A percentile compares a stretch with the other conserved stretches of the same genome.
These are phyloP conservation scores for Acanthoscelides obtectus DNA, from an alignment of 2,888 invertebrate species.

Conservation along the genomic window DNA sequence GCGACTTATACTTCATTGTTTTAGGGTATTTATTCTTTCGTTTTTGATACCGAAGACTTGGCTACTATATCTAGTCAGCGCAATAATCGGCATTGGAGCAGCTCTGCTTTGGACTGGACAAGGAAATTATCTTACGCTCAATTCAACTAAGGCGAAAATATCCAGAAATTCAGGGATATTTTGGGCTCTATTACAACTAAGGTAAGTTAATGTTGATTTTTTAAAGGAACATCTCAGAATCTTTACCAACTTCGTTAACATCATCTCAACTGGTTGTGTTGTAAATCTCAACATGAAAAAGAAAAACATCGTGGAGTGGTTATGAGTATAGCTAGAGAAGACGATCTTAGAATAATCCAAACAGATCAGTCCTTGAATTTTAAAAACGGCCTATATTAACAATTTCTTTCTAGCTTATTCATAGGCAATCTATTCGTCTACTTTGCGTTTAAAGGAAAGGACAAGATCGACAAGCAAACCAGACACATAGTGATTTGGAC, in stretches of 20 bases:
- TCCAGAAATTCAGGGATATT: constrained; percentile 93
- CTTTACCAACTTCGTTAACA: neutral
- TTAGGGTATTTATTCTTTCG: constrained; percentile 81
- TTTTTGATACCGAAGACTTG: constrained; percentile 81
- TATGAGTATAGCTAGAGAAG: too few species aligned
- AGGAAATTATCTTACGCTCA: constrained; percentile 85
- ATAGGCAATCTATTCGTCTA: constrained; percentile 94
- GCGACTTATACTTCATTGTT: constrained; percentile 40
- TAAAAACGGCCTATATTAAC: too few species aligned
- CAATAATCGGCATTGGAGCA: constrained; percentile 83
- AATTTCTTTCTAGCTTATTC: constrained; percentile 69
- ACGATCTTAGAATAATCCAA: too few species aligned
- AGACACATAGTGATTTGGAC: constrained; percentile 78
- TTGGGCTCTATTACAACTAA: constrained; percentile 93
- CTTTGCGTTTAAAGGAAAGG: constrained; percentile 80
- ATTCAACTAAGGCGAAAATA: constrained; percentile 83
- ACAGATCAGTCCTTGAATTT: too few species aligned
- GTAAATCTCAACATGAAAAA: too few species aligned
- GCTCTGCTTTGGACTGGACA: constrained; percentile 96
- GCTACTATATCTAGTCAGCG: constrained; percentile 81
- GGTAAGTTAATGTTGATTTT: constrained; percentile 49
- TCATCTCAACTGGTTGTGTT: too few species aligned
- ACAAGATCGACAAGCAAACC: constrained; percentile 65
- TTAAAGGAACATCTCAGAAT: neutral
- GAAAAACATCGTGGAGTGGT: too few species aligned